These are phyloP conservation scores for Megaustenia siamemsis DNA, from an alignment of 2,888 invertebrate species.

Conservation along the genomic window DNA sequence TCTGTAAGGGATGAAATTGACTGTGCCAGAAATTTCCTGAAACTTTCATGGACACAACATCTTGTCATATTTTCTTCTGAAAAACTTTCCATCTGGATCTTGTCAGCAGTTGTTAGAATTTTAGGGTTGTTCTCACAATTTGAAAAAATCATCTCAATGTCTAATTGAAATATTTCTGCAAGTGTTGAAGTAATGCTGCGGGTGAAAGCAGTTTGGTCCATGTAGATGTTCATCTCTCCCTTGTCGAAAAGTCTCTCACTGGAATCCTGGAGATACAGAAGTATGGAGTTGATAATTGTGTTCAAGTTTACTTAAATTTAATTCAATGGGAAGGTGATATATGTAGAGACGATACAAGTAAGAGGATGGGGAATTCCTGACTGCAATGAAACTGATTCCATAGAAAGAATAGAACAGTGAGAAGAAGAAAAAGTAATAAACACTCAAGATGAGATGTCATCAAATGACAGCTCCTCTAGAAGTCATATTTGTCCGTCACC, in stretches of 20 bases:
- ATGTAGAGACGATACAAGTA: too few species aligned
- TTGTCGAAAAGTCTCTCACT: slow-evolving; percentile 76
- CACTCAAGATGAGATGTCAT: too few species aligned
- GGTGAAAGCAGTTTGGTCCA: slow-evolving; percentile 67
- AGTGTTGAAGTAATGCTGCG: slow-evolving; percentile 20
- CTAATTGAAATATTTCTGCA: neutral
- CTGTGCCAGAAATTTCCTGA: neutral
- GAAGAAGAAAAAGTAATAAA: too few species aligned
- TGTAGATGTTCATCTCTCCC: slow-evolving; percentile 78
- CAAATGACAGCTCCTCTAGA: too few species aligned
- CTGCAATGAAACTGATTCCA: too few species aligned
- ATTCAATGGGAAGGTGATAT: too few species aligned
- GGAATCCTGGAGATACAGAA: slow-evolving; percentile 59
- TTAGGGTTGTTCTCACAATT: neutral
- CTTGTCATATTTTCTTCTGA: neutral
- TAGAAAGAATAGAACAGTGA: too few species aligned
- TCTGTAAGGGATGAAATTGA: neutral
- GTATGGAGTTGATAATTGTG: neutral
- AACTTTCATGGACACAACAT: neutral
- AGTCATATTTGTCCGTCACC: too few species aligned
- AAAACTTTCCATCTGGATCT: neutral
- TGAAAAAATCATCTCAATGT: neutral
- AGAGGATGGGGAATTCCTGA: too few species aligned
- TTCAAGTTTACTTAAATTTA: too few species aligned
- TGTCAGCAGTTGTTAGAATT: neutral